Conservation (phyloP, 2,888 invertebrate genomes). For the Chymomyza procnemis region DNA sequence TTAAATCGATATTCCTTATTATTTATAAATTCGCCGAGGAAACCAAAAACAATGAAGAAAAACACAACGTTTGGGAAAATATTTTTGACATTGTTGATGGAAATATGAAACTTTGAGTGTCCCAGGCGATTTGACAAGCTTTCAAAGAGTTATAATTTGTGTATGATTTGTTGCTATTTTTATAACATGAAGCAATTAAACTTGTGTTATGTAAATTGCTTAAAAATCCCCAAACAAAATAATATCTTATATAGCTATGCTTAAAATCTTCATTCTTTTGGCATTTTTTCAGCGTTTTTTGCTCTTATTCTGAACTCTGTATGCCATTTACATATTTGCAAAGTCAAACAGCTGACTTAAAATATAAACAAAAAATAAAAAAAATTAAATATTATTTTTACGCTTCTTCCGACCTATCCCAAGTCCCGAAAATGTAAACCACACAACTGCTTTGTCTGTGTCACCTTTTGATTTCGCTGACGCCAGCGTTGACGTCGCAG, state of each 20-base stretch:
- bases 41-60: slow-evolving; percentile 3
- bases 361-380: not conserved
- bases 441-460: slow-evolving; percentile 1
- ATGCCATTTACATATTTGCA: not conserved
- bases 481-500: not conserved
- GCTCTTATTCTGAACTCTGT: not conserved
- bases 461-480: slow-evolving; percentile 1
- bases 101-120: slow-evolving; percentile 11
- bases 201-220: not conserved
- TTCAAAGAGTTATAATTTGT: slow-evolving; percentile 9
- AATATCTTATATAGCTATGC: not conserved
- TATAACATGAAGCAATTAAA: not conserved
- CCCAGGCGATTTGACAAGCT: slow-evolving; percentile 2
- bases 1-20: slow-evolving; percentile 66
- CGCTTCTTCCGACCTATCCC: slow-evolving; percentile 48
- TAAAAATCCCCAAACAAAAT: not conserved
- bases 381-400: not conserved
- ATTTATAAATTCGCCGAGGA: slow-evolving; percentile 56
- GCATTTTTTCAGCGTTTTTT: not conserved
- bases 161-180: not conserved
- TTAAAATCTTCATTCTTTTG: not conserved
- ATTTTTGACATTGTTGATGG: not conserved
- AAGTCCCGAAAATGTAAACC: slow-evolving; percentile 38
- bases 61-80: slow-evolving; percentile 8
- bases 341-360: not conserved